Percentiles rank a stretch among this genome's conserved stretches.
Conservation (phyloP, 2,888 invertebrate genomes). For the Beris morrisii region DNA sequence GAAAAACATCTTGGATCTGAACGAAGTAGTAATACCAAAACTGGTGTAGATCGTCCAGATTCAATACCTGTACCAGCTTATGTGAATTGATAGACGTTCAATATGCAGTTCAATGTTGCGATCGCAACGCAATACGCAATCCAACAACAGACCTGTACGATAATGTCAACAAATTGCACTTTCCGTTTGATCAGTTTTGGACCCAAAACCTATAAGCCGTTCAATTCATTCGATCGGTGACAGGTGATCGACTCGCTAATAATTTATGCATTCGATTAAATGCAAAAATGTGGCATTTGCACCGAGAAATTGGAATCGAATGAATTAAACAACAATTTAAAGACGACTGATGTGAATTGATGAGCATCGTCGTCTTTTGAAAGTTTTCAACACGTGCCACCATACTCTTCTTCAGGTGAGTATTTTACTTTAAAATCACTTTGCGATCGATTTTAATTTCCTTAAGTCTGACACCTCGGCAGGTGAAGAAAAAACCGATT, state of each 20-base stretch:
- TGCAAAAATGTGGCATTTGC: too few species aligned
- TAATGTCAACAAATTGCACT: constrained; percentile 23
- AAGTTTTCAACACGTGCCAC: constrained; percentile 11
- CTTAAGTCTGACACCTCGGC: not conserved
- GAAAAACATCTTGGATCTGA: too few species aligned
- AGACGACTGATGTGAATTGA: not conserved
- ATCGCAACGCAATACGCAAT: too few species aligned
- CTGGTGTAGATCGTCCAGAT: too few species aligned
- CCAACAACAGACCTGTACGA: too few species aligned
- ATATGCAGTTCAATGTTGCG: too few species aligned
- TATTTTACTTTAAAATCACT: too few species aligned
- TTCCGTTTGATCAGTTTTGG: constrained; percentile 11
- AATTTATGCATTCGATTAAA: constrained; percentile 15
- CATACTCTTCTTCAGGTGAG: not conserved
- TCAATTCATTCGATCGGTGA: constrained; percentile 8
- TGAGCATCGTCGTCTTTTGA: not conserved
- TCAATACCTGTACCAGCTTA: too few species aligned
- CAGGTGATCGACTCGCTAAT: constrained; percentile 25
- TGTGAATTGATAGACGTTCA: too few species aligned
- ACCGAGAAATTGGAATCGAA: not conserved
- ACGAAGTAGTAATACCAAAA: too few species aligned
- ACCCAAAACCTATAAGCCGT: too few species aligned
- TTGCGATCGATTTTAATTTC: too few species aligned
- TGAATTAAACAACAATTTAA: constrained; percentile 25
- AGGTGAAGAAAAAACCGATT: not conserved